Conservation (phyloP, 2,113 vertebrate genomes). For the Toxotes chatareus region DNA sequence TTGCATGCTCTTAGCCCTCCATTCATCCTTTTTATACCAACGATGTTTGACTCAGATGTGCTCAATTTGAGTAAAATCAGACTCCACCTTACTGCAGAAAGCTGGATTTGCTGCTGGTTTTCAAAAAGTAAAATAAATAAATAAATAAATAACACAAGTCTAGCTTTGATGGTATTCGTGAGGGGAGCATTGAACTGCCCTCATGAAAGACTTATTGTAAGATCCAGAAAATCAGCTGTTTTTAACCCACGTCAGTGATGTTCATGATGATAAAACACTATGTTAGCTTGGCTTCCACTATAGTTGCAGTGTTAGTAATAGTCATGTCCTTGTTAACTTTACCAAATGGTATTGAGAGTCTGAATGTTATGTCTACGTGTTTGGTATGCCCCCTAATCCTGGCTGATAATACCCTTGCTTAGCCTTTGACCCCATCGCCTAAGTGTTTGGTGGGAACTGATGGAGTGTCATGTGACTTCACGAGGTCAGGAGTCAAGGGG, state of each 20-base stretch:
- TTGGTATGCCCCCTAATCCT: constrained; percentile 66
- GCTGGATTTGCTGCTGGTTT: too few species aligned
- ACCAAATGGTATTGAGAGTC: constrained; percentile 48
- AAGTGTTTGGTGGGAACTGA: constrained; percentile 72
- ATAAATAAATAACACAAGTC: too few species aligned
- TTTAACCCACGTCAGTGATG: not conserved
- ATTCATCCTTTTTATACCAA: not conserved
- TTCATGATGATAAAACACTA: not conserved
- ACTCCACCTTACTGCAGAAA: not conserved
- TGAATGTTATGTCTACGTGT: constrained; percentile 69
- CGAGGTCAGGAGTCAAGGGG: constrained; percentile 64
- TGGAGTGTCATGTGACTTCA: constrained; percentile 71
- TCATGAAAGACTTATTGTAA: not conserved
- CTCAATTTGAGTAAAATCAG: not conserved
- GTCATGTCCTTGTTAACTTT: constrained; percentile 28
- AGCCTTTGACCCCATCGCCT: constrained; percentile 73
- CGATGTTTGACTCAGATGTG: not conserved
- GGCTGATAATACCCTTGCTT: constrained; percentile 63
- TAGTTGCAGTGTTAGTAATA: not conserved
- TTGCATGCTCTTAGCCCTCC: not conserved
- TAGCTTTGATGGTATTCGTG: too few species aligned
- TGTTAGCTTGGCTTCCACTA: not conserved
- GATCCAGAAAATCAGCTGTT: not conserved
- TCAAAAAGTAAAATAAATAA: too few species aligned
- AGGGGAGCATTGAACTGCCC: too few species aligned